These are phyloP conservation scores for Chelmon rostratus DNA, from an alignment of 2,797 vertebrate species.

Conservation along the genomic window DNA sequence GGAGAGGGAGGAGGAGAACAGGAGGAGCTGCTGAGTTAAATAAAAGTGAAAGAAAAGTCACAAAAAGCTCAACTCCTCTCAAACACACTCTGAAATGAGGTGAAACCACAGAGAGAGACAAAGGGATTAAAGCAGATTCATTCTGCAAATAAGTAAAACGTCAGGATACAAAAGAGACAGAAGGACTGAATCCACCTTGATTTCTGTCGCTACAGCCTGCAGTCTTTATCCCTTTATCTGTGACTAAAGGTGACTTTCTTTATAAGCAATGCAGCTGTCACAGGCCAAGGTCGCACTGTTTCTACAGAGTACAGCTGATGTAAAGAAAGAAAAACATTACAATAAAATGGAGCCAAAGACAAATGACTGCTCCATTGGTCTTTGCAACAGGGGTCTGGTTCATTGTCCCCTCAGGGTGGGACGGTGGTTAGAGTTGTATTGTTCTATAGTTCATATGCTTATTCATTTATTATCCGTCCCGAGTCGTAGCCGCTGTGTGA, in stretches of 20 bases:
- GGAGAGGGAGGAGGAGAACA: neutral
- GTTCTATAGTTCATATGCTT: neutral
- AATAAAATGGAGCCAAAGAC: neutral
- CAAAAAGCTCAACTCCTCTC: neutral
- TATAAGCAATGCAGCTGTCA: conserved; percentile 7
- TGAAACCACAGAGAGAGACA: conserved; percentile 9
- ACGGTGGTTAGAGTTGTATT: too few species aligned
- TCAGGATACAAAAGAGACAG: neutral
- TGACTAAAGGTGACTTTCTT: conserved; percentile 29
- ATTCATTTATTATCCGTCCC: neutral
- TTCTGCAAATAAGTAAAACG: conserved; percentile 8
- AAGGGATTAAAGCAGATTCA: conserved; percentile 17
- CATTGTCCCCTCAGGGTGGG: accelerated
- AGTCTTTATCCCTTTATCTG: conserved; percentile 1
- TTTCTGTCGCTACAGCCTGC: conserved; percentile 1
- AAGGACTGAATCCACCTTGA: conserved; percentile 14
- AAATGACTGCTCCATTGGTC: neutral
- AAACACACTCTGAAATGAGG: neutral
- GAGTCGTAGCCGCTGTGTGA: conserved; percentile 14
- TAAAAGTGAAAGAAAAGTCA: conserved; percentile 4
- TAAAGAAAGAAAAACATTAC: conserved; percentile 3
- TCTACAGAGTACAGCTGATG: neutral
- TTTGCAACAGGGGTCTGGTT: neutral
- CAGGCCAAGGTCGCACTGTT: neutral
- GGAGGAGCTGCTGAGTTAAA: neutral